Conservation (phyloP, 2,888 invertebrate species). For the Epirrita christyi region DNA sequence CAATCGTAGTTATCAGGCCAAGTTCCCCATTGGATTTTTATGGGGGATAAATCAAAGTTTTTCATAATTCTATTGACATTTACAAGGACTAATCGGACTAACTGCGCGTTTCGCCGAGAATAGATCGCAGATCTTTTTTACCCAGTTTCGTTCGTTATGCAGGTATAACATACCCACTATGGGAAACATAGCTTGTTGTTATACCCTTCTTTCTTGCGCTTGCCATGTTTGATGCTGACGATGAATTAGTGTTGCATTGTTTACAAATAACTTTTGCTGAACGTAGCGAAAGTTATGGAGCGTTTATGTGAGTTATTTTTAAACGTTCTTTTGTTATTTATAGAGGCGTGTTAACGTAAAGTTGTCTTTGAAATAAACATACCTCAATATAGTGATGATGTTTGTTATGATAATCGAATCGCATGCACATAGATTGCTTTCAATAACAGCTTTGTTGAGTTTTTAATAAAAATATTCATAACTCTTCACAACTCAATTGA, state of each 20-base stretch:
- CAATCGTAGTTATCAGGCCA: no score
- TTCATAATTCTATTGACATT: no score
- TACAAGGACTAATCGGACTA: conserved; percentile 62
- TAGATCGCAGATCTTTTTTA: conserved; percentile 68
- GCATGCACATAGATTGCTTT: neutral
- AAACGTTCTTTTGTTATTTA: no score
- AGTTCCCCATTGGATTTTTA: no score
- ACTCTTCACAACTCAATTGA: conserved; percentile 35
- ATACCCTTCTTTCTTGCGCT: conserved; percentile 13
- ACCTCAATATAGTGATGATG: no score
- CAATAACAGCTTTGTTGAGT: neutral
- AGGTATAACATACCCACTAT: conserved; percentile 42
- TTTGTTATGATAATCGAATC: neutral
- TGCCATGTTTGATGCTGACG: conserved; percentile 15
- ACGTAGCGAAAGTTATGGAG: no score
- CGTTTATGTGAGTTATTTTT: no score
- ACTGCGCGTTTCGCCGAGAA: conserved; percentile 51
- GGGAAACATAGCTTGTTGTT: conserved; percentile 37
- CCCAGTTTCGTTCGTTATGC: conserved; percentile 62
- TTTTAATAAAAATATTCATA: conserved; percentile 28
- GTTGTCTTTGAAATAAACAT: no score
- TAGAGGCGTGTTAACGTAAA: no score
- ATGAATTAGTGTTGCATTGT: conserved; percentile 18
- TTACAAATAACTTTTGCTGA: conserved; percentile 14
- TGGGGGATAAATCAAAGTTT: no score